Base-by-base conservation (phyloP, 1,140 invertebrate species). In the Drosophila ficusphila region DNA sequence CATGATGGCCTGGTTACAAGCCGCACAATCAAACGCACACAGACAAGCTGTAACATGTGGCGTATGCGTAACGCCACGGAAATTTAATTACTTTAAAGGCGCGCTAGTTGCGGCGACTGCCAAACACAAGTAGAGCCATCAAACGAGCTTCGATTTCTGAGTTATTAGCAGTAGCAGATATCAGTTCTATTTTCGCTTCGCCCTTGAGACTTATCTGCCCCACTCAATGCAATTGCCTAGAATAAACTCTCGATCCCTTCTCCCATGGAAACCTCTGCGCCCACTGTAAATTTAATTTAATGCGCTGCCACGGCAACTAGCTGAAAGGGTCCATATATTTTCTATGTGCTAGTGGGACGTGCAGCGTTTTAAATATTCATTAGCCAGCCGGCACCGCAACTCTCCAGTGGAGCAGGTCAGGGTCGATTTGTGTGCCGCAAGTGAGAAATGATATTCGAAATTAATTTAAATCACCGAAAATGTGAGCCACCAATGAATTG, bases 391-490 rank as follows among this genome's bases (percentile, higher is more conserved):
- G 38, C 64, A 74, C 31, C 19, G 56, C 29, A 47, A 34, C 39
- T 36, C 52, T 14, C 16, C 34, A 8, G 42, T 16, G 47, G 9
- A 9, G 2, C 56, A 49, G 74, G 60, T 82, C 82, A 88, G 69
- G 64, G 56, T 69, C 48, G 52, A 54, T 54, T 54, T 19, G 46
- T 25, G 46, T 18, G 42, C 56, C 29, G 42, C 60, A 42, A 77
- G 74, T 89, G 83, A 72, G 74, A 82, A 89, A 79, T 70, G 78
- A 82, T 76, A 76, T 89, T 83, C 53, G 78, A 89, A 89, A 82
- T 89, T 88, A 89, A 89, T 88, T 88, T 88, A 77, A 88, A 88
- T 89, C 83, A 75, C 51, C 56, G 41, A 58, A 83, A 88, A 78
- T 83, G 71, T 72, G 65, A 76, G 75, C 54, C 61, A 51, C 61